Conservation (phyloP, 2,888 invertebrate species). For the Stenurella melanura region DNA sequence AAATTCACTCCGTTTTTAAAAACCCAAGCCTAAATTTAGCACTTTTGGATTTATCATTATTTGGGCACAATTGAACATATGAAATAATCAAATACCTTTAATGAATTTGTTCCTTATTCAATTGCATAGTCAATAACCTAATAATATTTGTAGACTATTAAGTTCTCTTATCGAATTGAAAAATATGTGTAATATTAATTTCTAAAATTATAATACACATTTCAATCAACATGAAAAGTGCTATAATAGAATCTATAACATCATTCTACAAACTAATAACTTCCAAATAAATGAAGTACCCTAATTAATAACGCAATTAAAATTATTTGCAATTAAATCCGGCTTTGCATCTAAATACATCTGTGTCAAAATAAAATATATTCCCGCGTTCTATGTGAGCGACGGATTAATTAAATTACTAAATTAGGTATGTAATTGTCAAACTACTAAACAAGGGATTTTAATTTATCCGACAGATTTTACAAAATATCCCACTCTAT, state of each 20-base stretch:
- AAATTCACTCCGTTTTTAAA: no score
- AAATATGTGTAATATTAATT: no score
- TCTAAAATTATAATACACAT: no score
- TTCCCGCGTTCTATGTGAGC: not conserved
- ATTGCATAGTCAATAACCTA: no score
- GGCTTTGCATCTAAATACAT: constrained; percentile 10
- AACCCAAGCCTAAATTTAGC: no score
- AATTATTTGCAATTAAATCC: constrained; percentile 29
- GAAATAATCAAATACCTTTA: no score
- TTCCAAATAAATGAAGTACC: not conserved
- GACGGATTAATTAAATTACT: constrained; percentile 26
- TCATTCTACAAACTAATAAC: not conserved
- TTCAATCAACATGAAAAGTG: not conserved
- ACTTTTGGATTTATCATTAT: no score
- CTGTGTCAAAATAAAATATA: constrained; percentile 4
- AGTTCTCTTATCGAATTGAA: no score
- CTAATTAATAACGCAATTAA: not conserved
- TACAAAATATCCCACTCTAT: constrained; percentile 21
- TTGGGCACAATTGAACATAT: no score
- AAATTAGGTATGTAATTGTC: constrained; percentile 38
- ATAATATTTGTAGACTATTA: no score
- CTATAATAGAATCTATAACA: not conserved
- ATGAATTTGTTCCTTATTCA: no score
- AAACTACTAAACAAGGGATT: constrained; percentile 18
- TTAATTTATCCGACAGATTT: constrained; percentile 24